phyloP scores from a whole-genome alignment of 2,113 vertebrate genomes.

The Anguilla japonica region DNA sequence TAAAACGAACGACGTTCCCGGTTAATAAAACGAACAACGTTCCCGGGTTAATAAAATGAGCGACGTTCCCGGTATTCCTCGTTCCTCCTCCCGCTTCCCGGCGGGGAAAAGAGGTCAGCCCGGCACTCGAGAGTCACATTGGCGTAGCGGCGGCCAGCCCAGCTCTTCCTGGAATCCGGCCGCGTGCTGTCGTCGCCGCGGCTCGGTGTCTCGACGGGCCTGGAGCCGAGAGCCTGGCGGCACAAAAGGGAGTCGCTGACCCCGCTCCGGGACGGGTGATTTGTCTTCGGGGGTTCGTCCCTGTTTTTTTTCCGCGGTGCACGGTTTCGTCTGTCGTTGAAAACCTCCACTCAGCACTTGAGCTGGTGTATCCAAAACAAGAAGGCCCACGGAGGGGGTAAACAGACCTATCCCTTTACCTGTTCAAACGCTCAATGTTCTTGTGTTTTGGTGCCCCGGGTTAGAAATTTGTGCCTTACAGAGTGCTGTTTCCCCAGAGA shows the following conservation, averaged over 20 bases:
- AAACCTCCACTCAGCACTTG: not conserved
- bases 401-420: not conserved
- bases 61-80: no score
- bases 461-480: not conserved
- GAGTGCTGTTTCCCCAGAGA: not conserved
- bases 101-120: not conserved
- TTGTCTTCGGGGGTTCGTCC: not conserved
- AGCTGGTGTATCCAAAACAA: constrained; percentile 4
- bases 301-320: not conserved
- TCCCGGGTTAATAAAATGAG: no score
- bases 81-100: not conserved
- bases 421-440: not conserved
- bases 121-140: not conserved
- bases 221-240: no score
- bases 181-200: no score
- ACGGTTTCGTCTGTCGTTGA: not conserved
- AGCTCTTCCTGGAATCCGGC: not conserved
- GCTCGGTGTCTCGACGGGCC: not conserved
- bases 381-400: not conserved
- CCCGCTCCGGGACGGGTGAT: not conserved
- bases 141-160: not conserved
- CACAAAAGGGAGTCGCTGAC: not conserved
- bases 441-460: not conserved
- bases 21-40: no score
- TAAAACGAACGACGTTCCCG: no score